Evolutionary conservation across 2,888 invertebrate genomes (phyloP), one percentile per base, ranked within the genome.

Genomic region (Pecten maximus): DNA sequence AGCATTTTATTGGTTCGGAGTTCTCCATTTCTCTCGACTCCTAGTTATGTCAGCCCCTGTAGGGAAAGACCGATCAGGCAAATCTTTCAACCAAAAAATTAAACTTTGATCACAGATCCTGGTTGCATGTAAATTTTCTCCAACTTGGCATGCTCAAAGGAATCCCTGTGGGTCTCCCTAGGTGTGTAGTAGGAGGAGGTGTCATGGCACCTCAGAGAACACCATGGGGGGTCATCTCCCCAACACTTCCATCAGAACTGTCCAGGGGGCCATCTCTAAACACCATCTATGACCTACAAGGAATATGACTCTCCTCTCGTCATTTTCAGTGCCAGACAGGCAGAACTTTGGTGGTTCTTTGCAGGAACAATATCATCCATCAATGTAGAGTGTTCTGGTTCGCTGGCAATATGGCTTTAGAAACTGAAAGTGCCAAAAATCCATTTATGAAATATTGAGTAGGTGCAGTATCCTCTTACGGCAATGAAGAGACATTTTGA

Each of bases 361-460:
- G 35, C 0, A 28, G 74, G 1, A 74, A 54, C 19, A 54, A 6
- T n/a, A 54, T 74, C 74, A 74, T 74, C 74, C 74, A 74, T 74
- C 74, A 74, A 35, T 74, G 74, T 74, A 74, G 35, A 15, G 35
- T 15, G 74, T 74, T 35, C 28, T 28, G 74, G 74, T 74, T 74
- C 74, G 35, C 74, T 74, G 28, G 23, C 74, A 74, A 74, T 74
- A 35, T 74, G 35, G 74, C 74, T 74, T 35, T 28, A 74, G 35
- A 74, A 74, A 74, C 35, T 35, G 74, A 74, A 74, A 74, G 74
- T 74, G 74, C 74, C 74, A 35, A 74, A 74, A 74, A 74, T 74
- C 74, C 74, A 74, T 74, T 74, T 23, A 74, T 74, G 74, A 74
- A 74, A 74, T 74, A 74, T 74, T 74, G 74, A 74, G 74, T 54